These are phyloP conservation scores for Smithornis capensis DNA, from an alignment of 2,113 vertebrate genomes.

Conservation along the genomic window DNA sequence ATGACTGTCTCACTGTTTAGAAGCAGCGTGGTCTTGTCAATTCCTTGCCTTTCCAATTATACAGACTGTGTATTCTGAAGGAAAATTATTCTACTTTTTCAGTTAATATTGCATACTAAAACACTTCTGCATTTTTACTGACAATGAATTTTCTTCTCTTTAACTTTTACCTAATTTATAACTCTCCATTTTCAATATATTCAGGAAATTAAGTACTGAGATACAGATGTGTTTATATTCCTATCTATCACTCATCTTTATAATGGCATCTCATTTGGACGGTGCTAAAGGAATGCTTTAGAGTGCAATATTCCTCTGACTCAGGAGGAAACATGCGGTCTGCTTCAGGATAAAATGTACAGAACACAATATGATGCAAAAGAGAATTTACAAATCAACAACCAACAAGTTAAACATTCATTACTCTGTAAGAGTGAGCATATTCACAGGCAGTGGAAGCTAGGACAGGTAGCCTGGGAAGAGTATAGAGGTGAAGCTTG, in stretches of 20 bases:
- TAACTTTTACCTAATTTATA: neutral
- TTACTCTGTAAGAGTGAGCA: neutral
- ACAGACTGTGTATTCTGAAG: neutral
- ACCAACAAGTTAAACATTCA: neutral
- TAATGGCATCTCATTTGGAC: neutral
- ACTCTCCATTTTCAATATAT: neutral
- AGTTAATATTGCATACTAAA: neutral
- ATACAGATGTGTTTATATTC: neutral
- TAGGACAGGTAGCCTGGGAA: neutral
- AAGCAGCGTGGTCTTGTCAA: neutral
- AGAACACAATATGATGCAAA: neutral
- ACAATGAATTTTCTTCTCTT: neutral
- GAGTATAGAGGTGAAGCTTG: neutral
- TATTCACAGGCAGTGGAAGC: neutral
- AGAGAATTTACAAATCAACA: neutral
- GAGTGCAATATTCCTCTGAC: neutral
- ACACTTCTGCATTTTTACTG: neutral
- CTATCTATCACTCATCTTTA: neutral
- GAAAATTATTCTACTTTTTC: neutral
- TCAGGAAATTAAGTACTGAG: neutral
- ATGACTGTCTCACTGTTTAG: neutral
- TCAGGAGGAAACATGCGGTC: neutral
- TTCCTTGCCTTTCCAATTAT: neutral
- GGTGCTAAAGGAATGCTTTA: neutral
- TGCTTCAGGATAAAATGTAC: neutral